These are phyloP conservation scores for Ictalurus punctatus DNA, from an alignment of 2,113 vertebrate genomes.

Conservation along the genomic window DNA sequence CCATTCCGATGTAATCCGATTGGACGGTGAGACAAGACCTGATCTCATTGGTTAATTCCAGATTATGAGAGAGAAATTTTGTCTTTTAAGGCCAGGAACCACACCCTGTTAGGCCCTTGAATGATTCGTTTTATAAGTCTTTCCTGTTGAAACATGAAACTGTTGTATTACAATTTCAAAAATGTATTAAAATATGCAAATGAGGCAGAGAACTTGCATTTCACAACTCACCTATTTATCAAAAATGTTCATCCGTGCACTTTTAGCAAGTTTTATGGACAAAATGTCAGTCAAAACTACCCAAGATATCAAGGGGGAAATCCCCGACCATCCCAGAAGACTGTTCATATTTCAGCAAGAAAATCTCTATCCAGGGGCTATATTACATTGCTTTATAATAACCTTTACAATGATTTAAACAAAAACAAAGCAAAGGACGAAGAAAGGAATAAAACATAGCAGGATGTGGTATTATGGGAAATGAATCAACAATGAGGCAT, in stretches of 20 bases:
- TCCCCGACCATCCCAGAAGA: not conserved
- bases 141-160: not conserved
- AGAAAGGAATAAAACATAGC: not conserved
- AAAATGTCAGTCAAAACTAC: not conserved
- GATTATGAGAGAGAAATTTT: not conserved
- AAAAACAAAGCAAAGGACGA: not conserved
- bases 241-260: not conserved
- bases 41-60: not conserved
- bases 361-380: not conserved
- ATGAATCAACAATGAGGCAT: not conserved
- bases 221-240: not conserved
- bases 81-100: not conserved
- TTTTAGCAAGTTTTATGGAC: not conserved
- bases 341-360: not conserved
- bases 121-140: not conserved
- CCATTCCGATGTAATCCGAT: not conserved
- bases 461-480: not conserved
- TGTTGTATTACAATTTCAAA: not conserved
- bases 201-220: not conserved
- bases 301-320: not conserved
- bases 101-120: not conserved
- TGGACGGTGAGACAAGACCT: not conserved
- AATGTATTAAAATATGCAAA: not conserved
- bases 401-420: not conserved
- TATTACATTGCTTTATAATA: not conserved